Base-by-base conservation (phyloP, 2,113 vertebrate species). In the Malurus cyaneus region DNA sequence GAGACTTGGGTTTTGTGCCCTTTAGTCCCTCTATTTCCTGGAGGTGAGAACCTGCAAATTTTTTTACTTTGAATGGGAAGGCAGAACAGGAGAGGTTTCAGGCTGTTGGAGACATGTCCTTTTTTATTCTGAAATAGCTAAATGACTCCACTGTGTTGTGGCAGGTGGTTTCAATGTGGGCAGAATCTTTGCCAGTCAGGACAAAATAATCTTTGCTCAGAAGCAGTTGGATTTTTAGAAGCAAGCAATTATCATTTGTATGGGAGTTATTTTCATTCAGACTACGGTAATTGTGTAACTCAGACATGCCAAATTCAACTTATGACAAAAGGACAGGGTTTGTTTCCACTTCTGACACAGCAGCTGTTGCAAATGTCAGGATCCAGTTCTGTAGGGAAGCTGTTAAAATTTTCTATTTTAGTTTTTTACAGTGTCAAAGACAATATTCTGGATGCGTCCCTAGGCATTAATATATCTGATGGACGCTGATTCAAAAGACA, bases 201-300 rank as follows among this genome's bases (percentile, higher is more conserved):
- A 36, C 46, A 78, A 53, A 91, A 39, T 29, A 78, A 17, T 78
- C 65, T 79, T 85, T 87, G 39, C 69, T 44, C 57, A 85, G 81
- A 79, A 94, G 81, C 57, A 67, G 41, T 28, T 61, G 26, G 56
- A 52, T 81, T 89, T 86, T 92, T 66, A 60, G 57, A 67, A 76
- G 70, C 57, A 76, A 82, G 73, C 39, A 74, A 42, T 92, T 80
- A 50, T 50, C 8, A 47, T 89, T 95, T 94, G 44, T 47, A 16
- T 71, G 39, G n/a, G 39, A 93, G 44, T 89, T 85, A 59, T 79
- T 91, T 89, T 77, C 70, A 67, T 94, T 89, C 65, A 70, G 67
- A 74, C 50, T 74, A 18, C 47, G 39, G 52, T 78, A 54, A 50
- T 71, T 85, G 82, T 81, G 2, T 71, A 89, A 81, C 29, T 71